phyloP scores from a whole-genome alignment of 2,797 vertebrate genomes.

The Enteromius viviparus region DNA sequence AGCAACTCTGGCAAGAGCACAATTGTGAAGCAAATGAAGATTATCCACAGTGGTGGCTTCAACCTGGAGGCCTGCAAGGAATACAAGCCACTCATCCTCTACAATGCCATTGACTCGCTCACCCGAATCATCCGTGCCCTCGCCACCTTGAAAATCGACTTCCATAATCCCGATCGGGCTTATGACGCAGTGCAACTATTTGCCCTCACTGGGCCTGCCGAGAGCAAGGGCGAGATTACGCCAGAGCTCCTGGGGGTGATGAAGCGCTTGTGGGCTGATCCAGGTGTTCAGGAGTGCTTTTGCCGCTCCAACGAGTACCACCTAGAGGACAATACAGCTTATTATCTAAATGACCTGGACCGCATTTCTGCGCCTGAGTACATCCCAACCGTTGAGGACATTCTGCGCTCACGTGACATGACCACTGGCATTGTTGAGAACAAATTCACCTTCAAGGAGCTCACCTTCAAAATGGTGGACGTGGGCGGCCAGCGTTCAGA shows the following conservation, averaged over 20 bases:
- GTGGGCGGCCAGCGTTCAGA: conserved; percentile 98
- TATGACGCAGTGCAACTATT: conserved; percentile 98
- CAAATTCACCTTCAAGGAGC: conserved; percentile 99
- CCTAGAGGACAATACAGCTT: conserved; percentile 99
- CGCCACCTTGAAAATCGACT: conserved; percentile 95
- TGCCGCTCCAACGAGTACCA: conserved; percentile 98
- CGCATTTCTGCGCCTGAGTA: conserved; percentile 92
- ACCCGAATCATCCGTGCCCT: conserved; percentile 97
- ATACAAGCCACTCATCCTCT: conserved; percentile 97
- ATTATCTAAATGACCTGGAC: conserved; percentile 98
- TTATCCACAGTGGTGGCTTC: conserved; percentile 98
- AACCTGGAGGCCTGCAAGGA: conserved; percentile 98
- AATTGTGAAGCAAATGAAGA: conserved; percentile 99
- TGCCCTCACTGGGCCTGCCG: conserved; percentile 94
- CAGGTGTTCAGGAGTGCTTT: conserved; percentile 96
- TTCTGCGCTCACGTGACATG: conserved; percentile 98
- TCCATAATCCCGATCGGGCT: conserved; percentile 94
- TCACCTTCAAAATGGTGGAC: conserved; percentile 99
- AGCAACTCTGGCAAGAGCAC: conserved; percentile 99
- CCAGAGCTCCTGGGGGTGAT: conserved; percentile 94
- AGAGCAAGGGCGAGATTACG: conserved; percentile 98
- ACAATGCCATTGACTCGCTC: conserved; percentile 98
- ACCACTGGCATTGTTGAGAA: conserved; percentile 99
- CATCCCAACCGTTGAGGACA: conserved; percentile 98
- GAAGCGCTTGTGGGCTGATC: conserved; percentile 95